Evolutionary conservation across 2,888 invertebrate species (phyloP), one percentile per base, ranked within the genome.

Genomic region (Yponomeuta evonymella): DNA sequence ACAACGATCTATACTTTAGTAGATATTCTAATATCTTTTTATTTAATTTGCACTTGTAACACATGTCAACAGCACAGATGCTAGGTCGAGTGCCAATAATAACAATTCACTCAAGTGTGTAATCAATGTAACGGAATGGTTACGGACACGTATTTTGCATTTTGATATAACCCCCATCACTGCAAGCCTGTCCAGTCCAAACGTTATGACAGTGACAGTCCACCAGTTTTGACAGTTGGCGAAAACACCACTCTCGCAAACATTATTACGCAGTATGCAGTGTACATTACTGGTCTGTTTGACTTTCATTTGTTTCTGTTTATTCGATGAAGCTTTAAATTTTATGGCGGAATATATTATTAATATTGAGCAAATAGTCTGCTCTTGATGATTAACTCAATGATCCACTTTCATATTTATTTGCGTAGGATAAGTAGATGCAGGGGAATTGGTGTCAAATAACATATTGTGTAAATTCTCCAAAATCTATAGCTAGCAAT

Each of bases 131-230:
- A 58, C 51, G 51, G 51, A 58, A 58, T 15, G 2, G 51, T 58
- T 58, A 58, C 12, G 15, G 51, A 58, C 51, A 58, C 51, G 15
- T 58, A 43, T 43, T 36, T 15, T 15, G 51, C 51, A 58, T 58
- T 58, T 58, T 58, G 51, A 58, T 58, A 58, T 65, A 30, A 64
- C 64, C 23, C n/a, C n/a, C 30, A 29, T 65, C 29, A 65, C 33
- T 29, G 65, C 43, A 29, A 12, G 12, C 65, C 29, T 65, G 33
- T 65, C 65, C 29, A 30, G 33, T 65, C 65, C 29, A 23, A 65
- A 30, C 29, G 65, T 65, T 65, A 9, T 65, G 65, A 65, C 65
- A 65, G 65, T 33, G 65, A 65, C 65, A 65, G 65, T 33, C 65
- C 65, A 30, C 65, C 29, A 30, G 11, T 9, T 6, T 30, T 65